Base-by-base conservation (phyloP, 2,113 vertebrate species). In the Silurus meridionalis region DNA sequence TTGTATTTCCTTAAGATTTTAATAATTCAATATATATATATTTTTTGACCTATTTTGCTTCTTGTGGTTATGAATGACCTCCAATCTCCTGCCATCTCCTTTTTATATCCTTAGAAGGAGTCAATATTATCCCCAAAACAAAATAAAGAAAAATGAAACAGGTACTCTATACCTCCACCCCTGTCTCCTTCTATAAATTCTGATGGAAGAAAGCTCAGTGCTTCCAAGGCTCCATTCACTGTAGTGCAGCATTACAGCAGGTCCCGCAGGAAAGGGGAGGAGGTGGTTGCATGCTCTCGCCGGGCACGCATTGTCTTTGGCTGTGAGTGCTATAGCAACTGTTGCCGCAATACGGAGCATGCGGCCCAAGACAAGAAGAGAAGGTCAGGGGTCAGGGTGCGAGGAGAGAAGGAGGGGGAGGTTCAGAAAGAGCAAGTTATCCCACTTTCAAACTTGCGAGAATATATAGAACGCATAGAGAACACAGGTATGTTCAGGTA, bases 251-350 rank as follows among this genome's bases (percentile, higher is more conserved):
- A 86, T 89, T 85, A 88, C 85, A 87, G 80, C 60, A 74, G 82
- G 88, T 86, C 83, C 84, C 79, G 74, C 60, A 87, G 90, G 87
- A 85, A 57, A 77, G 86, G 91, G 75, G 90, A 91, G 92, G 91
- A 83, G 25, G 83, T 84, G 88, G 90, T 93, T 89, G 93, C 75
- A 90, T 91, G 92, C 94, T 91, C 92, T 92, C 88, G 86, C 83
- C 80, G 90, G 90, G 90, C 90, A 88, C 88, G 89, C 85, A 91
- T 92, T 95, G 93, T 92, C 91, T 90, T 90, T 84, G 88, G 91
- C 91, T 63, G 91, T 85, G 81, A 91, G 91, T 64, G 90, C 94
- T 94, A 94, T 95, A 94, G 94, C 94, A 96, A 95, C 92, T 53
- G 94, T 95, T 94, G 91, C 93, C 90, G 92, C 92, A 92, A 92